Base-by-base conservation (phyloP, 2,113 vertebrate genomes). In the Excalfactoria chinensis region DNA sequence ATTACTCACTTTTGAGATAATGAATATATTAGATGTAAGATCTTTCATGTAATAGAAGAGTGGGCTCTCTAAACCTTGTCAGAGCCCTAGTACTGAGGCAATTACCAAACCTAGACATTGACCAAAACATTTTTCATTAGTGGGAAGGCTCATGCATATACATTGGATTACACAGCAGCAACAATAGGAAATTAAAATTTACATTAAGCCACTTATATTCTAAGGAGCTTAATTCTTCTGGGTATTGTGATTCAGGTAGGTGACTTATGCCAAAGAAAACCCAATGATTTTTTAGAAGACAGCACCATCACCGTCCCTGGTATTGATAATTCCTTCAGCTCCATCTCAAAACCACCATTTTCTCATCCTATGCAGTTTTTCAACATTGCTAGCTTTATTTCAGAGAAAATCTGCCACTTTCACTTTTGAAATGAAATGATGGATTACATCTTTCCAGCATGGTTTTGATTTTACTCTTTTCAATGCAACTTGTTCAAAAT, bases 141-240 rank as follows among this genome's bases (percentile, higher is more conserved):
- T 18, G 11, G 55, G 41, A 77, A 77, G 32, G 41, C 35, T 86
- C 32, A 11, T 63, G 32, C 32, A 26, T 30, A 7, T n/a, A 25
- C 13, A 40, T 9, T 70, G 35, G 58, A 66, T 62, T 87, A n/a
- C 21, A 60, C n/a, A 64, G 70, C 26, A 64, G 48, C 43, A 79
- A 71, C 60, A 67, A 41, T 25, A 93, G 46, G 77, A 90, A 88
- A 84, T 60, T 16, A 59, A 55, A 72, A 84, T 82, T 72, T 79
- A 16, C 28, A 13, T 72, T 87, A 55, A 87, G n/a, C 8, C 78
- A 49, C 25, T 75, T 74, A n/a, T 3, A 26, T 46, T 51, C n/a
- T 51, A 46, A 81, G 17, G 21, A 59, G 15, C 13, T 81, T 81
- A 60, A 86, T 86, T 86, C 37, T 88, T 84, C 21, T n/a, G 56